Base-by-base conservation (phyloP, 2,888 invertebrate genomes). In the Acanthosepion lycidas region DNA sequence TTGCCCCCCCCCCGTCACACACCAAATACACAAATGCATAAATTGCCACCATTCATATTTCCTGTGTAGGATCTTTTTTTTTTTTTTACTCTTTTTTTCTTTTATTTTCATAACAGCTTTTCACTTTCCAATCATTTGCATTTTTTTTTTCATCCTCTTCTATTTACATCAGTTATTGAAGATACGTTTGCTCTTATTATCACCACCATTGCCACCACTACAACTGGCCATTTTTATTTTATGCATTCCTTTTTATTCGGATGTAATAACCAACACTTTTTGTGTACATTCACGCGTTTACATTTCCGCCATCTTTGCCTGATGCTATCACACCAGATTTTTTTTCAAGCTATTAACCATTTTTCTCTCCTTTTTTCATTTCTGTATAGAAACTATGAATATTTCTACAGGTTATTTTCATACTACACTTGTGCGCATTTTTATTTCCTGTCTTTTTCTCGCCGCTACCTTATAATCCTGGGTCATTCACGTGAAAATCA, bases 241-340 rank as follows among this genome's bases (percentile, higher is more conserved):
- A 3, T 18, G 12, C 18, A 15, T n/a, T 78, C n/a, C 18, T 12
- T 4, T 78, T 9, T 0, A 78, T 78, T 78, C 78, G 28, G n/a
- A 78, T 78, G 78, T 78, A 78, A 78, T 78, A 78, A 78, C 78
- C 78, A 78, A 78, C 78, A 78, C 78, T 28, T 78, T 78, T 78
- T 78, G 78, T 78, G n/a, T 78, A n/a, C 12, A 15, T 78, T 78
- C n/a, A 5, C 78, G 78, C 78, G 78, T 78, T 78, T 78, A 78
- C n/a, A 78, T 78, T 78, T 78, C 78, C 78, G 78, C 78, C 78
- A 78, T 78, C n/a, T 33, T 78, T 78, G 0, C n/a, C n/a, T n/a
- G 78, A 6, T 78, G 78, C 12, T n/a, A 78, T 78, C n/a, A n/a
- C 12, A 33, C n/a, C 78, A n/a, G n/a, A n/a, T 78, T 28, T 59